Percentiles rank a stretch among this genome's conserved stretches.
Conservation (phyloP, 2,797 vertebrate species). For the Nannoperca australis region DNA sequence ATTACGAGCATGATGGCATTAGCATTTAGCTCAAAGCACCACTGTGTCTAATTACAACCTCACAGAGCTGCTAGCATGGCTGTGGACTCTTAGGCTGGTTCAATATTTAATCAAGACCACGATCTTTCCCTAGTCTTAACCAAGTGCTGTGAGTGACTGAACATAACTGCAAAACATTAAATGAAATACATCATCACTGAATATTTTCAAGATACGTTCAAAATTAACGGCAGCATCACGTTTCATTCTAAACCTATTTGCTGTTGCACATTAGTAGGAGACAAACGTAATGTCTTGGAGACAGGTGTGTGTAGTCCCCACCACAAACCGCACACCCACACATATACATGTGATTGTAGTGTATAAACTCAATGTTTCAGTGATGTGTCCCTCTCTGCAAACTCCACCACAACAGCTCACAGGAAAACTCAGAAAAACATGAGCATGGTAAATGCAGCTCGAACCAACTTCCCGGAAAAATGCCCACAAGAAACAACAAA, state of each 20-base stretch:
- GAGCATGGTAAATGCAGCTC: conserved; percentile 59
- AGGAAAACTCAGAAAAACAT: conserved; percentile 55
- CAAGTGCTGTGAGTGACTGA: not conserved
- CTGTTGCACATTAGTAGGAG: not conserved
- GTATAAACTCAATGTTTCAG: conserved; percentile 23
- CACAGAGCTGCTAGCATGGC: not conserved
- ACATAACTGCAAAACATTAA: not conserved
- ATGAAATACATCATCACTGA: not conserved
- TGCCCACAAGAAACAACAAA: conserved; percentile 63
- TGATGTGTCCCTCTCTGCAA: conserved; percentile 31
- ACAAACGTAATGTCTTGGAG: not conserved
- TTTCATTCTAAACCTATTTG: not conserved
- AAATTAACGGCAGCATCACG: not conserved
- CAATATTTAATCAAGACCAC: not conserved
- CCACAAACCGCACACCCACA: not conserved
- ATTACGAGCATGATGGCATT: not conserved
- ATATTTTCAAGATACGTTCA: not conserved
- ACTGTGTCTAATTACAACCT: not conserved
- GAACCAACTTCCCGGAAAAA: conserved; percentile 62
- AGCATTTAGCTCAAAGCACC: conserved; percentile 11
- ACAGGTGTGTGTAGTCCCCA: not conserved
- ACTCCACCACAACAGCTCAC: conserved; percentile 28
- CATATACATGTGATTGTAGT: conserved; percentile 9
- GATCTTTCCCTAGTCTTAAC: not conserved
- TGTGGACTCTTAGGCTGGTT: not conserved